phyloP scores from a whole-genome alignment of 2,888 invertebrate genomes.

The Mellilla xanthometata region DNA sequence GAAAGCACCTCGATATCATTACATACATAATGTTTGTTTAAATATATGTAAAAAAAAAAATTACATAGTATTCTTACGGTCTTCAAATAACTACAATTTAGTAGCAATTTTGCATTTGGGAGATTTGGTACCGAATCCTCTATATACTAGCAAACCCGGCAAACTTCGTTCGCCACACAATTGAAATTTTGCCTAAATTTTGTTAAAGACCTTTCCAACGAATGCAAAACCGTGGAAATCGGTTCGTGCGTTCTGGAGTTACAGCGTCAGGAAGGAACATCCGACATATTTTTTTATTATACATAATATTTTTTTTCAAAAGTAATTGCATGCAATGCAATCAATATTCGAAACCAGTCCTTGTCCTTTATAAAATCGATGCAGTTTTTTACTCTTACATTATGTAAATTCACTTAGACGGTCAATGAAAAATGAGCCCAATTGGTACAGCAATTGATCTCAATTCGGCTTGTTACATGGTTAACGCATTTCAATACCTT shows the following conservation, averaged over 20 bases:
- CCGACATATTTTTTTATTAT: not conserved
- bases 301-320: no score
- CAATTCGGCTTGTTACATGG: constrained; percentile 36
- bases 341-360: constrained; percentile 26
- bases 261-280: no score
- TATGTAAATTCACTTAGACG: constrained; percentile 48
- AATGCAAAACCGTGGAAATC: no score
- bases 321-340: constrained; percentile 3
- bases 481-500: constrained; percentile 11
- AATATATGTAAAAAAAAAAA: constrained; percentile 17
- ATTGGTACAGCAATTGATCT: constrained; percentile 38
- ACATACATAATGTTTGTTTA: constrained; percentile 10
- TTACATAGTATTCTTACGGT: no score
- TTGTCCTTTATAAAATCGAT: constrained; percentile 35
- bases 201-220: no score
- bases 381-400: constrained; percentile 52
- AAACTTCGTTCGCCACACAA: no score
- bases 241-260: no score
- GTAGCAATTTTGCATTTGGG: no score
- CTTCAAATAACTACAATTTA: no score
- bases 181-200: no score
- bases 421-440: constrained; percentile 45
- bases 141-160: no score
- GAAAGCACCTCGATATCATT: constrained; percentile 25
- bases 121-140: no score